Percentiles rank a stretch among this genome's conserved stretches.
These are phyloP conservation scores for Lethenteron camtschaticum DNA, from an alignment of 2,113 vertebrate species.

Conservation along the genomic window DNA sequence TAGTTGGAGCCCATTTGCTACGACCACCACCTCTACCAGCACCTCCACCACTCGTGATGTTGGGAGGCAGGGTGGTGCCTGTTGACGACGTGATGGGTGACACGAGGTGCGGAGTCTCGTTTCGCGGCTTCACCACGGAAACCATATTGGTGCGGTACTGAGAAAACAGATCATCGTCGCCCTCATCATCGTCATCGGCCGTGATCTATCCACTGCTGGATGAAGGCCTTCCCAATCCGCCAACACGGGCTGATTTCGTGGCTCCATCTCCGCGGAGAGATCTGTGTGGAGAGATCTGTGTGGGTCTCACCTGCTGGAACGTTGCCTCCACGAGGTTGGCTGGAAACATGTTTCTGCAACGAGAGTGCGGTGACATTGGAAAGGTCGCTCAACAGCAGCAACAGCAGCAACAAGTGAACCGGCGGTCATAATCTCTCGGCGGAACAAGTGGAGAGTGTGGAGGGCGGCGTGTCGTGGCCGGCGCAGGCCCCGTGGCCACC, in stretches of 20 bases:
- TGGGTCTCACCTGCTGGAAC: slow-evolving; percentile 60
- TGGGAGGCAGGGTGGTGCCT: too few species aligned
- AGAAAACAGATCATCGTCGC: too few species aligned
- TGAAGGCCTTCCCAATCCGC: background rate
- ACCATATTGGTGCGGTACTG: slow-evolving; percentile 76
- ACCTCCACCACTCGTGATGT: too few species aligned
- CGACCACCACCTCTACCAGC: too few species aligned
- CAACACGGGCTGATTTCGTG: background rate
- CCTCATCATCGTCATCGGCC: background rate
- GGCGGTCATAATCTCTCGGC: background rate
- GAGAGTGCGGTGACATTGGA: background rate
- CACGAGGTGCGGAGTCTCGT: slow-evolving; percentile 7
- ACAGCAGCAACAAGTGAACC: background rate
- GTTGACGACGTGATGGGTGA: too few species aligned
- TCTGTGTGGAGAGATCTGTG: background rate
- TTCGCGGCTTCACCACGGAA: slow-evolving; percentile 38
- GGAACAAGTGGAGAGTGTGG: background rate
- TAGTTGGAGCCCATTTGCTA: too few species aligned
- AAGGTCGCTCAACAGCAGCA: background rate
- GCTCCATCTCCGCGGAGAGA: background rate
- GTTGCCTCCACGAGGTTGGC: slow-evolving; percentile 87
- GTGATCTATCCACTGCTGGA: background rate
- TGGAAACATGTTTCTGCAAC: slow-evolving; percentile 87
- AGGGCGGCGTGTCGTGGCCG: background rate
- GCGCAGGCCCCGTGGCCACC: slow-evolving; percentile 27